These are phyloP conservation scores for Drosophila virilis DNA, from an alignment of 1,140 invertebrate genomes.

Conservation along the genomic window DNA sequence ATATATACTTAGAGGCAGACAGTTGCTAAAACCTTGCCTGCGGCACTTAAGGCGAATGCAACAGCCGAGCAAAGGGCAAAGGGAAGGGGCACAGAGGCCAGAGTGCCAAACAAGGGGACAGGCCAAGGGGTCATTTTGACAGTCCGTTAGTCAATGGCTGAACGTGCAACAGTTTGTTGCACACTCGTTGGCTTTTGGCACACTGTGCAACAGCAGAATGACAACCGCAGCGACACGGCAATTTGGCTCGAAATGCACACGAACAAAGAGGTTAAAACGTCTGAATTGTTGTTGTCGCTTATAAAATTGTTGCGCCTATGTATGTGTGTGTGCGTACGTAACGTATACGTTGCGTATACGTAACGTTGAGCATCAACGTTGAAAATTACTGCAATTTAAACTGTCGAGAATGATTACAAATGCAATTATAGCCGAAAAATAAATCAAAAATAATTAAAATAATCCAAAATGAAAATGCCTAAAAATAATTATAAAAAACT, in stretches of 20 bases:
- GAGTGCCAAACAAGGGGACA: slow-evolving; percentile 15
- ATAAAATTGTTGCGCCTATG: not conserved
- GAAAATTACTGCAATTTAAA: not conserved
- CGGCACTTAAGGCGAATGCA: slow-evolving; percentile 45
- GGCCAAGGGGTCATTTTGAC: slow-evolving; percentile 31
- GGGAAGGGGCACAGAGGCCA: not conserved
- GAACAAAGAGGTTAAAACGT: slow-evolving; percentile 31
- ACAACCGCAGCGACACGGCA: slow-evolving; percentile 44
- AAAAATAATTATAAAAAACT: no score
- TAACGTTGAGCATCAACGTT: not conserved
- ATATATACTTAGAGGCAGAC: slow-evolving; percentile 70
- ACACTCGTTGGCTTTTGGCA: slow-evolving; percentile 21
- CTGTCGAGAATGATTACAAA: no score
- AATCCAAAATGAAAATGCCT: no score
- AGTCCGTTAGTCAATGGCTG: slow-evolving; percentile 43
- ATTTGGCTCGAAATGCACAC: slow-evolving; percentile 26
- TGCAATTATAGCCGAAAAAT: no score
- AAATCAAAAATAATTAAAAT: no score
- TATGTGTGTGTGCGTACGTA: not conserved
- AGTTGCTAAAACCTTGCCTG: slow-evolving; percentile 70
- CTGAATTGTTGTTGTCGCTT: slow-evolving; percentile 5
- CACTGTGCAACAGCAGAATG: slow-evolving; percentile 18
- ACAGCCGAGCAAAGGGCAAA: slow-evolving; percentile 3
- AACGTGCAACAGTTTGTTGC: slow-evolving; percentile 43
- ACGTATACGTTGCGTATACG: slow-evolving; percentile 10